These are phyloP conservation scores for Myotis brandtii DNA, from an alignment of 2,113 vertebrate genomes.

Conservation along the genomic window DNA sequence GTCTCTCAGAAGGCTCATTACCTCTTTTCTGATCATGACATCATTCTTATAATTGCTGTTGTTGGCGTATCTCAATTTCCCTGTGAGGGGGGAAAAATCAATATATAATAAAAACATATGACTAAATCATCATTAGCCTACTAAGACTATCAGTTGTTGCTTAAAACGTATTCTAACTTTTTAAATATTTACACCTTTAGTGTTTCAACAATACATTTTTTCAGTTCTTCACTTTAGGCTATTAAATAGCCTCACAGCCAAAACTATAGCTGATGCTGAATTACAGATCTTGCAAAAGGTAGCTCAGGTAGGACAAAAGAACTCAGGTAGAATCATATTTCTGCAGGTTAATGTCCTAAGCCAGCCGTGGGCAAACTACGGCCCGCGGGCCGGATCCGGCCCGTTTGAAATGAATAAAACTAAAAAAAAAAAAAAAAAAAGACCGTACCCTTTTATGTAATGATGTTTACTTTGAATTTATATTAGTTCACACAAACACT, in stretches of 20 bases:
- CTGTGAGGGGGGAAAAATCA: constrained; percentile 82
- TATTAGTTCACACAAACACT: no score
- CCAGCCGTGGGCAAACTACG: no score
- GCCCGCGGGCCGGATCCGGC: no score
- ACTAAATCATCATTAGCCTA: background rate
- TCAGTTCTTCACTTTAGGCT: constrained; percentile 22
- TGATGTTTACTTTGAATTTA: no score
- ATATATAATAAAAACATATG: constrained; percentile 24
- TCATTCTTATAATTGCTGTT: constrained; percentile 99
- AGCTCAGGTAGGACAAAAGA: background rate
- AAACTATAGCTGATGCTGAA: constrained; percentile 14
- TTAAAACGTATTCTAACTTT: constrained; percentile 20
- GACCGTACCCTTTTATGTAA: no score
- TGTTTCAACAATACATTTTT: background rate
- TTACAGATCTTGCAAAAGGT: constrained; percentile 26
- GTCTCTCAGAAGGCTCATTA: constrained; percentile 75
- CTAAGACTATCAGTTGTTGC: background rate
- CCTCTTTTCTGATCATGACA: constrained; percentile 99
- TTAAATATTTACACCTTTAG: background rate
- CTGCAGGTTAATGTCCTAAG: background rate
- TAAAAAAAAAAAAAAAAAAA: no score
- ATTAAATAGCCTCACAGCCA: background rate
- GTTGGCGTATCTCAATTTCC: constrained; percentile 97
- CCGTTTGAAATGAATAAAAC: no score
- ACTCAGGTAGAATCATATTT: constrained; percentile 1